Evolutionary conservation across 2,888 invertebrate species (phyloP).

Genomic region (Nasonovia ribisnigri): DNA sequence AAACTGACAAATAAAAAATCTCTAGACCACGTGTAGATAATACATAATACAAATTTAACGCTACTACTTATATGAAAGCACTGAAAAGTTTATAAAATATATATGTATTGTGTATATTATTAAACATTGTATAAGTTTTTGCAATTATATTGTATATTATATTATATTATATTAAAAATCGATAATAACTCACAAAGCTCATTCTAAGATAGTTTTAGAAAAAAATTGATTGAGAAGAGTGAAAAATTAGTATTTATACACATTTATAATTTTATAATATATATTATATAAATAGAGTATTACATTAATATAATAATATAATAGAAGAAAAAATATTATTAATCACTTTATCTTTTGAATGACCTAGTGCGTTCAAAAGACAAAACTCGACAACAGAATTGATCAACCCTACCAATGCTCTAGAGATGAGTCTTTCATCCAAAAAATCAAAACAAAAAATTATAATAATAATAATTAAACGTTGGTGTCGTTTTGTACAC

Average conservation of each 20-base stretch:
- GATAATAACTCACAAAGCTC: conserved; percentile 42
- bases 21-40: conserved; percentile 2
- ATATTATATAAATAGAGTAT: not conserved
- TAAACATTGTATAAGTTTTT: not conserved
- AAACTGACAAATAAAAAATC: not conserved
- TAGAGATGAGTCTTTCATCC: not conserved
- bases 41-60: not conserved
- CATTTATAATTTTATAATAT: not conserved
- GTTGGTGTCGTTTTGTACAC: conserved; percentile 63
- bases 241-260: conserved; percentile 22
- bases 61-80: conserved; percentile 27
- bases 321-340: conserved; percentile 34
- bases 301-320: not conserved
- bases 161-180: not conserved
- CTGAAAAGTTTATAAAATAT: conserved; percentile 34
- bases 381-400: conserved; percentile 23
- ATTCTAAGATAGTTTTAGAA: conserved; percentile 27
- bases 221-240: conserved; percentile 6
- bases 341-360: conserved; percentile 14
- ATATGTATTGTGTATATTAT: conserved; percentile 11
- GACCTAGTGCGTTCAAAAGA: conserved; percentile 8
- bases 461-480: conserved; percentile 43
- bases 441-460: conserved; percentile 24
- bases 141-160: not conserved
- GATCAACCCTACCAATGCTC: conserved; percentile 28